Percentiles rank a stretch among this genome's conserved stretches.
Evolutionary conservation across 1,140 invertebrate species (phyloP).

Genomic region (Drosophila melanica): DNA sequence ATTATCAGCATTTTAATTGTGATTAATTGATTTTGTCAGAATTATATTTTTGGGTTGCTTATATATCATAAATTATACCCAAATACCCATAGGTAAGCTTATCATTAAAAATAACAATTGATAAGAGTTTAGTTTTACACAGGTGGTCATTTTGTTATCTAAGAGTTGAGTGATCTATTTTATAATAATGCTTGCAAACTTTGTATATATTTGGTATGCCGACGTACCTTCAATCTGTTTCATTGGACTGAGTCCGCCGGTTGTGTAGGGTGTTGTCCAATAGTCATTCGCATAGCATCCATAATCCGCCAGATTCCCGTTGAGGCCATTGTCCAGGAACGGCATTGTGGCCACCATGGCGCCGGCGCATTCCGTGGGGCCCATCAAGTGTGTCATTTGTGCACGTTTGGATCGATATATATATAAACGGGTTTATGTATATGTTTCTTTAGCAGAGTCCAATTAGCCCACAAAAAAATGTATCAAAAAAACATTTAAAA

Average conservation of each 20-base stretch:
- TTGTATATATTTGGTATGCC: not conserved
- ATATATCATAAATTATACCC: no score
- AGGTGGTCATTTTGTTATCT: no score
- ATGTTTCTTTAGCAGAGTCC: not conserved
- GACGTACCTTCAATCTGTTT: conserved; percentile 82
- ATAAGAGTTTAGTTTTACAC: no score
- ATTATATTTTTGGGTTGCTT: no score
- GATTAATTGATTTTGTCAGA: no score
- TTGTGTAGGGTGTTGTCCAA: conserved; percentile 71
- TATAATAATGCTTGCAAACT: not conserved
- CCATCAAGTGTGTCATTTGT: conserved; percentile 76
- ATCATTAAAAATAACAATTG: no score
- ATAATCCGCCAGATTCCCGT: conserved; percentile 68
- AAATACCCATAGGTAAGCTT: no score
- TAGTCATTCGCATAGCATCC: conserved; percentile 77
- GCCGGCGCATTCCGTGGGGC: conserved; percentile 75
- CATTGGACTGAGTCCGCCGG: conserved; percentile 77
- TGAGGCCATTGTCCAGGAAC: conserved; percentile 76
- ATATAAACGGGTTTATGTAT: not conserved
- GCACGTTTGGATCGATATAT: conserved; percentile 7
- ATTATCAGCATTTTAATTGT: no score
- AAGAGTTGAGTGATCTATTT: no score
- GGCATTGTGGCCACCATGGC: conserved; percentile 77
- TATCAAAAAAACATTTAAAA: conserved; percentile 12
- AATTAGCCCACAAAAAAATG: not conserved